Conservation (phyloP, 2,797 vertebrate genomes). For the Urosaurus nigricauda region DNA sequence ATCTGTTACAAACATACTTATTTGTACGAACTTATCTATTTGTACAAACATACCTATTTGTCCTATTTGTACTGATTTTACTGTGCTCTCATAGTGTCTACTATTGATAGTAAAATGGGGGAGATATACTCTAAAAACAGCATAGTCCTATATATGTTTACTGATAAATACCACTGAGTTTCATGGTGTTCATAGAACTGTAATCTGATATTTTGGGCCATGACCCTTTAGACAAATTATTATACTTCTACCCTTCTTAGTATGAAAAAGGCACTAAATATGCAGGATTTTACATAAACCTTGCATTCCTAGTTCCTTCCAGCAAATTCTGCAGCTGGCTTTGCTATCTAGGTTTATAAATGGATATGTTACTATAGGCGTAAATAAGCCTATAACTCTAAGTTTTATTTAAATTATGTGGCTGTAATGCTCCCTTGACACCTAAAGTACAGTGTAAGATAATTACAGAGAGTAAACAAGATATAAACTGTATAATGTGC, state of each 20-base stretch:
- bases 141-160: neutral
- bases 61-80: no score
- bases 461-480: constrained; percentile 37
- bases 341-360: constrained; percentile 12
- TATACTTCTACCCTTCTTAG: neutral
- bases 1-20: no score
- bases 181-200: neutral
- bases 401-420: constrained; percentile 1
- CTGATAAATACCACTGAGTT: neutral
- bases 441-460: constrained; percentile 34
- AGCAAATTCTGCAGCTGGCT: neutral
- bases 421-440: constrained; percentile 33
- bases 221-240: neutral
- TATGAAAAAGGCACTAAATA: neutral
- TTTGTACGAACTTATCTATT: no score
- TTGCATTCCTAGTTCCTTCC: neutral
- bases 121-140: neutral
- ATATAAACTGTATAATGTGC: constrained; percentile 27
- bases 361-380: constrained; percentile 21
- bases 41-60: no score
- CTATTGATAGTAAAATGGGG: constrained; percentile 21
- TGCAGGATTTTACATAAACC: neutral
- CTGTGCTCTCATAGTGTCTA: neutral
- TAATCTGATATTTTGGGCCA: neutral
- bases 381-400: neutral